Base-by-base conservation (phyloP, 1,140 invertebrate species). In the Melipona quadrifasciata region DNA sequence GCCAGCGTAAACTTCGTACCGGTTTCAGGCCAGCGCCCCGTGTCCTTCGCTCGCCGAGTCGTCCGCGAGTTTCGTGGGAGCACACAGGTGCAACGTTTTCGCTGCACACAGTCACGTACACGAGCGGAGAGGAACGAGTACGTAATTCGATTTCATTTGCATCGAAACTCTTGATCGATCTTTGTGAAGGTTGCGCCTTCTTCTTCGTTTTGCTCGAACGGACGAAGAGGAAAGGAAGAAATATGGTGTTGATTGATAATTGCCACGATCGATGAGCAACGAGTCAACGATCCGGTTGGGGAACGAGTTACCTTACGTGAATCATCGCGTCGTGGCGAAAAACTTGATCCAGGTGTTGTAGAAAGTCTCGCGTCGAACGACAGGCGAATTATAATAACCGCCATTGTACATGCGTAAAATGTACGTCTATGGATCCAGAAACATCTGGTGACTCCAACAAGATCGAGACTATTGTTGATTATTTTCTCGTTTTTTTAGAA, bases 1-100 rank as follows among this genome's bases (percentile, higher is more conserved):
- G 11, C 31, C 34, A 81, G 82, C 68, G 73, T 89, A 87, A 88
- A 88, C 64, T 78, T 73, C 65, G 79, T 68, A 68, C 77, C 77
- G 77, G 76, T 78, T 78, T 24, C 47, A 68, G 47, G 58, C 68
- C 65, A n/a, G n/a, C 8, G 39, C 6, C 82, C 57, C 79, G 78
- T 74, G 78, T 75, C 84, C 79, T 82, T 78, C 79, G 58, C 31
- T 47, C 39, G 39, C 8, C 0, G 6, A 17, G 34, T 78, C 61
- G 73, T 77, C 39, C 72, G 51, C 58, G 8, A 34, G 75, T 71
- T 87, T 27, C 53, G 61, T 27, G 16, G 16, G 51, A 16, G 21
- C 77, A 55, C 57, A 84, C 76, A 80, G 80, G 80, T 82, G 80
- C 71, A 74, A 21, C 10, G n/a, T 12, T 3, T 0, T 24, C 19